These are phyloP conservation scores for Atta texana DNA, from an alignment of 1,140 invertebrate species.

Conservation along the genomic window DNA sequence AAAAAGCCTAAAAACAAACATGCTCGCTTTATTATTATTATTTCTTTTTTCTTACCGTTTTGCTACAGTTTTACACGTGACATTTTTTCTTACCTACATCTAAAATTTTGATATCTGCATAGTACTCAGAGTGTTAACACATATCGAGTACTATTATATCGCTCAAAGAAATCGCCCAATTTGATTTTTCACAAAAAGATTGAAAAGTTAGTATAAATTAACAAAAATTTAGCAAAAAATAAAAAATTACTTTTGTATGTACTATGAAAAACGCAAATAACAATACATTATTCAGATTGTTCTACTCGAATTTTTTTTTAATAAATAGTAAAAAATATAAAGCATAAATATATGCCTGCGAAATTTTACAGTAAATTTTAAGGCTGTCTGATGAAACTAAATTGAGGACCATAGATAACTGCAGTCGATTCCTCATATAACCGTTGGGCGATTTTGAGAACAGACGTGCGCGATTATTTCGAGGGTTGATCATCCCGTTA, in stretches of 20 bases:
- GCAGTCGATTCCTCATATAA: conserved; percentile 58
- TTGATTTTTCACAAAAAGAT: not conserved
- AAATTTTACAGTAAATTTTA: not conserved
- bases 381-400: conserved; percentile 15
- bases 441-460: conserved; percentile 71
- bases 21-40: conserved; percentile 84
- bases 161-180: not conserved
- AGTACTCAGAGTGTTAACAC: not conserved
- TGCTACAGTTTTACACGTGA: conserved; percentile 53
- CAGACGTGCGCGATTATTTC: conserved; percentile 72
- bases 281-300: not conserved
- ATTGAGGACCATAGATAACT: conserved; percentile 51
- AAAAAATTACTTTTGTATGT: not conserved
- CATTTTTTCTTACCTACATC: conserved; percentile 52
- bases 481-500: conserved; percentile 81
- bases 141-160: not conserved
- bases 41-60: conserved; percentile 76
- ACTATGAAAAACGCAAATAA: not conserved
- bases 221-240: not conserved
- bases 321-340: not conserved
- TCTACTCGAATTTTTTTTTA: not conserved
- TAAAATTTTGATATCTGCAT: conserved; percentile 27
- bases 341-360: not conserved
- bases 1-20: conserved; percentile 86
- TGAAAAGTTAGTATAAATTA: conserved; percentile 2